Evolutionary conservation across 2,113 vertebrate genomes (phyloP).

Genomic region (Capreolus pygargus): DNA sequence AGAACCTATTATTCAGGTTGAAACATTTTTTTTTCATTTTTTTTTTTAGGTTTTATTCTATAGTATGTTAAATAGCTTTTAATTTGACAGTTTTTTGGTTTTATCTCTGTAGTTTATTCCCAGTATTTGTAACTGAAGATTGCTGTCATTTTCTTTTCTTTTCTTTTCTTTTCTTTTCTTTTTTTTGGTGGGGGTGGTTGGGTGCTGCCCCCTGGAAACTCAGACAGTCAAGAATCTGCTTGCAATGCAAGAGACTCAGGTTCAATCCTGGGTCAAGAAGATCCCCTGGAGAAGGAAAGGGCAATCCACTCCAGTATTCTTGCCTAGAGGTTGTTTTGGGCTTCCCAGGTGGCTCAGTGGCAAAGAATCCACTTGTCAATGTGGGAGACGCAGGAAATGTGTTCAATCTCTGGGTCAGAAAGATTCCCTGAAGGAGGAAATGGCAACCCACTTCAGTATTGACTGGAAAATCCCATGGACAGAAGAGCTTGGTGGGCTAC

Average conservation of each 20-base stretch:
- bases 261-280: not conserved
- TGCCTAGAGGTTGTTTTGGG: not conserved
- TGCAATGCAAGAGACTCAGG: not conserved
- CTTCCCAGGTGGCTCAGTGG: not conserved
- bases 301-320: not conserved
- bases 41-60: not conserved
- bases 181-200: fast-evolving
- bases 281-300: not conserved
- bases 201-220: not conserved
- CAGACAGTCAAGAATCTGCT: not conserved
- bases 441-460: not conserved
- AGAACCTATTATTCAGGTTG: not conserved
- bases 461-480: not conserved
- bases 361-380: not conserved
- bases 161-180: not conserved
- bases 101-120: not conserved
- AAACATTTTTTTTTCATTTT: not conserved
- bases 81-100: not conserved
- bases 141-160: fast-evolving
- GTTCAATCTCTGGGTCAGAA: not conserved
- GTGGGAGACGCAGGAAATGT: not conserved
- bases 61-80: not conserved
- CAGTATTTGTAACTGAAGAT: not conserved
- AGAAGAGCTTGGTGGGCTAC: not conserved
- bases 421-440: not conserved